These are phyloP conservation scores for Danionella cerebrum DNA, from an alignment of 2,113 vertebrate species.

Conservation along the genomic window DNA sequence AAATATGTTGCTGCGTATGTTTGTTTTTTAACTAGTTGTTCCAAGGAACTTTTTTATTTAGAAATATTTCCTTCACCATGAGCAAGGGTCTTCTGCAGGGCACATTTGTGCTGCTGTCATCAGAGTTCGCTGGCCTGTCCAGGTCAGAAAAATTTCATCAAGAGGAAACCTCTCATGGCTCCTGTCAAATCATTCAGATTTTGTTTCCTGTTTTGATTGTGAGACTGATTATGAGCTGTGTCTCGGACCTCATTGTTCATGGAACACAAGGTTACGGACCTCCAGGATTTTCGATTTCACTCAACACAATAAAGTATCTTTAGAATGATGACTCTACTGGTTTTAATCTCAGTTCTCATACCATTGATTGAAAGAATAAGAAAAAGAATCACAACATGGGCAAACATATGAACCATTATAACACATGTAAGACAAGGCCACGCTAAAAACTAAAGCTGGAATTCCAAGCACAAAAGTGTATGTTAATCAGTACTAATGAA, in stretches of 20 bases:
- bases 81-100: constrained; percentile 10
- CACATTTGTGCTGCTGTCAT: neutral
- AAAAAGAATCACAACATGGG: neutral
- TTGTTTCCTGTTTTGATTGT: constrained; percentile 20
- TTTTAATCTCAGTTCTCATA: neutral
- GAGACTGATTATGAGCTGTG: neutral
- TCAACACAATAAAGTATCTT: neutral
- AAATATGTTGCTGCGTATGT: neutral
- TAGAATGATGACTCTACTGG: neutral
- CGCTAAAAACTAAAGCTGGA: too few relatives aligned
- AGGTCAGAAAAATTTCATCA: constrained; percentile 4
- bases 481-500: too few relatives aligned
- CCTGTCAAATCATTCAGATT: constrained; percentile 8
- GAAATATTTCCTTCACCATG: constrained; percentile 5
- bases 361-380: neutral
- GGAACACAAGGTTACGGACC: neutral
- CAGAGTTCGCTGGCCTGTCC: neutral
- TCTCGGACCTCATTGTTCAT: neutral
- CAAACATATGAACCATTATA: neutral
- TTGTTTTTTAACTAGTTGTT: neutral
- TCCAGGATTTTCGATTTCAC: neutral
- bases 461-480: too few relatives aligned
- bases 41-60: neutral
- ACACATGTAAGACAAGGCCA: neutral
- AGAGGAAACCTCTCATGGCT: neutral